These are phyloP conservation scores for Anthrax anthrax DNA, from an alignment of 2,888 invertebrate genomes.

Conservation along the genomic window DNA sequence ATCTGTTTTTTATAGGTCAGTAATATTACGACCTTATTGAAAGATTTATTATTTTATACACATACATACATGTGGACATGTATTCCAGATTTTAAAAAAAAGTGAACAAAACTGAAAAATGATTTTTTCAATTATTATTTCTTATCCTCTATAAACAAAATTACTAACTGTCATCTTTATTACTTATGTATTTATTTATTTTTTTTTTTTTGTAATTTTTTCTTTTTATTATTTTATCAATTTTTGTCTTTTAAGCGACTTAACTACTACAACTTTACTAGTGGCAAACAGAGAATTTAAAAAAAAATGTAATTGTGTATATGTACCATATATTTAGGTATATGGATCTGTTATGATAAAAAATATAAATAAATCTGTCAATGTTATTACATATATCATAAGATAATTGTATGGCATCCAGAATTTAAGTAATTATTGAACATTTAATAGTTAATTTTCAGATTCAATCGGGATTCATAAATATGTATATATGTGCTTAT, in stretches of 20 bases:
- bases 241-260: too few species aligned
- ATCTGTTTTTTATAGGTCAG: background rate
- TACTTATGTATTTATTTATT: too few species aligned
- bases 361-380: background rate
- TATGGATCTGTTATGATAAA: background rate
- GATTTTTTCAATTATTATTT: too few species aligned
- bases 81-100: background rate
- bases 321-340: background rate
- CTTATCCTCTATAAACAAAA: too few species aligned
- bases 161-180: too few species aligned
- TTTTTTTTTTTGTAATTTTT: too few species aligned
- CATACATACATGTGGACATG: background rate
- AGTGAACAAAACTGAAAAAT: too few species aligned
- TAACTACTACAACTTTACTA: too few species aligned
- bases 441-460: background rate
- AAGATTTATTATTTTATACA: background rate
- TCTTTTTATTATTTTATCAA: too few species aligned
- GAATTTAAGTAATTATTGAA: background rate
- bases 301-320: too few species aligned
- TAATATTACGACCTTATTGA: background rate
- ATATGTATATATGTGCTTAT: too few species aligned
- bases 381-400: background rate
- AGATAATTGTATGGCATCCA: background rate
- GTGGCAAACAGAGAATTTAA: too few species aligned
- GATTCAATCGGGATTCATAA: background rate